Evolutionary conservation across 2,888 invertebrate genomes (phyloP), one percentile per base, ranked within the genome.

Genomic region (Andricus quercusramuli): DNA sequence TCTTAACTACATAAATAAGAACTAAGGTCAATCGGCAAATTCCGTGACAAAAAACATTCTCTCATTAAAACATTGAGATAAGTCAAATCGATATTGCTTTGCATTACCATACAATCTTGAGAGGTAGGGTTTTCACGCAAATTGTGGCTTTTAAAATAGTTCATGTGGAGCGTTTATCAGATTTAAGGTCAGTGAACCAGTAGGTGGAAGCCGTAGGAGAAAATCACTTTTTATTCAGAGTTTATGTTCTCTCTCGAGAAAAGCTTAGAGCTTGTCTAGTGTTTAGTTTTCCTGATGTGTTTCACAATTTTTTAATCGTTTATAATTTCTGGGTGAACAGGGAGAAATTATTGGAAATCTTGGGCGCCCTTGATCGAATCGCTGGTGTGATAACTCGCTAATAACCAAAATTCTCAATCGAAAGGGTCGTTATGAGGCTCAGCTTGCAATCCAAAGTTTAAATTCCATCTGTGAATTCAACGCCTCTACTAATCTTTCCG

Each of bases 41-140:
- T 74, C n/a, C 74, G 74, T 56, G 74, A 74, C 74, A 64, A n/a
- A 74, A 74, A 74, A 32, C 29, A 22, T 56, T 32, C n/a, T 51
- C 22, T 44, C 32, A 9, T 70, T 70, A 70, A 17, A 67, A 62
- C 41, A 64, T 41, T 78, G 78, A 78, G 74, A 74, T 56, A 74
- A 56, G 32, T 74, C 11, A 13, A 68, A 68, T 44, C 25, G n/a
- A 68, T 47, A 17, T 68, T 68, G 22, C 9, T 22, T 47, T 47
- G 1, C 51, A 70, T 51, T 78, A 79, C 65, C 70, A 78, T 76
- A 56, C 51, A 25, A 79, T 78, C 32, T 1, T 25, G 13, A 62
- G 25, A 25, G 62, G 13, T 4, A 22, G 5, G 62, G 25, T 4
- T 62, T 62, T 25, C 22, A 25, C 62, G 25, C 29, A 64, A 64